A percentile compares a stretch with the other conserved stretches of the same genome.
Evolutionary conservation across 2,888 invertebrate genomes (phyloP).

Genomic region (Agonopterix alstromeriana): DNA sequence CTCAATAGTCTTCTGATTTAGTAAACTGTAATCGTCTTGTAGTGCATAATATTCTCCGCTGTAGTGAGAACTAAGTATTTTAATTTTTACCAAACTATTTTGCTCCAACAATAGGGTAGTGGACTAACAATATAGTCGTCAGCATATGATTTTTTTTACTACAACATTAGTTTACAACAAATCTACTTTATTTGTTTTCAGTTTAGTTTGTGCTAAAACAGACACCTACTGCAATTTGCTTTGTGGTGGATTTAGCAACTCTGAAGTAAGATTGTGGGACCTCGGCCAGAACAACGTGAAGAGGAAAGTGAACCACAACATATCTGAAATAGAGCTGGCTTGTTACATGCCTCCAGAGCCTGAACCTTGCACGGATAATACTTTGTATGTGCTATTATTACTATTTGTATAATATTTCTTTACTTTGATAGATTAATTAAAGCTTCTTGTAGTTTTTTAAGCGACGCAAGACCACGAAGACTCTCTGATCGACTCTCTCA

Average conservation of each 20-base stretch:
- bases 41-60: too few species aligned
- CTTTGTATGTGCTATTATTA: constrained; percentile 50
- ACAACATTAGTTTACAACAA: background rate
- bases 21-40: too few species aligned
- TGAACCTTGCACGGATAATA: constrained; percentile 50
- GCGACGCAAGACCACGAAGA: too few species aligned
- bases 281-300: constrained; percentile 68
- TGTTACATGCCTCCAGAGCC: constrained; percentile 70
- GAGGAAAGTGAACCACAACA: constrained; percentile 52
- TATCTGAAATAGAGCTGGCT: constrained; percentile 67
- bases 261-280: constrained; percentile 82
- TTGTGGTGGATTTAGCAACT: constrained; percentile 83
- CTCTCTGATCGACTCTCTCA: too few species aligned
- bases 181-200: constrained; percentile 31
- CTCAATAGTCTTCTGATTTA: too few species aligned
- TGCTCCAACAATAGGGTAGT: too few species aligned
- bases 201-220: constrained; percentile 79
- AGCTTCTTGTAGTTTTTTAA: too few species aligned
- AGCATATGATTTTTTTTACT: background rate
- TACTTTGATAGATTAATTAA: too few species aligned
- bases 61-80: too few species aligned
- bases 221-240: constrained; percentile 79
- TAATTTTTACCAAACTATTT: too few species aligned
- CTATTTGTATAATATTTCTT: background rate
- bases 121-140: too few species aligned